phyloP scores from a whole-genome alignment of 2,113 vertebrate species.

The Syrrhaptes paradoxus region DNA sequence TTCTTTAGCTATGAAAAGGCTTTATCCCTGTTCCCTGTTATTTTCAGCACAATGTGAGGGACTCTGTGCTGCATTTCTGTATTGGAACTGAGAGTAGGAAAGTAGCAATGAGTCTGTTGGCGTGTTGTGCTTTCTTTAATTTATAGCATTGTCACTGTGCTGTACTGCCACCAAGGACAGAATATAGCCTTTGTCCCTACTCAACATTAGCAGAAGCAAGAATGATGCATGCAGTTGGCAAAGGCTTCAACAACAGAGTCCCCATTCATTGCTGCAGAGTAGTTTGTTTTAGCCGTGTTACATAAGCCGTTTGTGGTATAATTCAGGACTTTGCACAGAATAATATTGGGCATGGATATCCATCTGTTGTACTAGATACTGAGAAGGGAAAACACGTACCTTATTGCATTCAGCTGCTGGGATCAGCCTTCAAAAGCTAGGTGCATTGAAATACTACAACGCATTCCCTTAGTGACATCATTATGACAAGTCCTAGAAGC shows the following conservation, averaged over 20 bases:
- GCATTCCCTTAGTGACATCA: not conserved
- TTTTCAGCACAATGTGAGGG: not conserved
- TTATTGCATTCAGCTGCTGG: not conserved
- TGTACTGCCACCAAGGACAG: constrained; percentile 9
- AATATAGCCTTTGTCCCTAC: constrained; percentile 34
- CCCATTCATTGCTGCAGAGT: constrained; percentile 27
- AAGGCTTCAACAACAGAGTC: constrained; percentile 30
- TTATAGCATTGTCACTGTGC: not conserved
- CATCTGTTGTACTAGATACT: not conserved
- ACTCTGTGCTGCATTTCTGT: not conserved
- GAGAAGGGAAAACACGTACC: not conserved
- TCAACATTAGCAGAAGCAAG: not conserved
- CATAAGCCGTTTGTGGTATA: constrained; percentile 1
- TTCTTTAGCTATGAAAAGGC: not conserved
- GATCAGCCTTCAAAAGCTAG: not conserved
- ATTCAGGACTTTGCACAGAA: not conserved
- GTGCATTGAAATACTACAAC: not conserved
- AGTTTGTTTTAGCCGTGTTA: constrained; percentile 48
- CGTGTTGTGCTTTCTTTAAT: not conserved
- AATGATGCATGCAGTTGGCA: not conserved
- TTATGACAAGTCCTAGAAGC: not conserved
- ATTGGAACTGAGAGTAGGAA: not conserved
- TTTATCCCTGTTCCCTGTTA: not conserved
- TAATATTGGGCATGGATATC: constrained; percentile 10
- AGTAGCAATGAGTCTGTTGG: not conserved